Percentiles rank a stretch among this genome's conserved stretches.
Evolutionary conservation across 1,140 invertebrate genomes (phyloP).

Genomic region (Formica exsecta): DNA sequence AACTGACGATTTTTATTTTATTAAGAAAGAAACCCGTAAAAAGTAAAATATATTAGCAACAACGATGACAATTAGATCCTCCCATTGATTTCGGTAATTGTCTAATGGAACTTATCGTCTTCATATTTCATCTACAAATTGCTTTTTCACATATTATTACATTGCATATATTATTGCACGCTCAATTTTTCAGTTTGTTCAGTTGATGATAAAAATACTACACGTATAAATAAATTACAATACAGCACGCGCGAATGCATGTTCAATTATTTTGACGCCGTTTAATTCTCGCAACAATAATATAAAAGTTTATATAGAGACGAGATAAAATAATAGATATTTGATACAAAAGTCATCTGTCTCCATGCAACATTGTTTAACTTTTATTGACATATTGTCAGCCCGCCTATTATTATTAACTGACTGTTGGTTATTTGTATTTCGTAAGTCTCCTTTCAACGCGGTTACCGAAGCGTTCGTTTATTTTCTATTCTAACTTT

Average conservation of each 20-base stretch:
- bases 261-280: neutral
- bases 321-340: neutral
- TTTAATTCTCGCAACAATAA: neutral
- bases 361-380: slow-evolving; percentile 24
- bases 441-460: slow-evolving; percentile 57
- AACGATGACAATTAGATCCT: neutral
- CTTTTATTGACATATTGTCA: slow-evolving; percentile 11
- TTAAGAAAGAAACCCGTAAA: neutral
- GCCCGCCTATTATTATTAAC: slow-evolving; percentile 48
- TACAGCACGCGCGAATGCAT: neutral
- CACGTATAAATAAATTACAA: neutral
- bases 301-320: neutral
- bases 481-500: slow-evolving; percentile 64
- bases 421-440: slow-evolving; percentile 50
- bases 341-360: neutral
- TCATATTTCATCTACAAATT: neutral
- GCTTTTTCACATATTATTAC: neutral
- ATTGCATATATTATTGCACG: neutral
- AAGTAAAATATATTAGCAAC: neutral
- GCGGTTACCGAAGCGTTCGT: slow-evolving; percentile 57
- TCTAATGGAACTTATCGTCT: neutral
- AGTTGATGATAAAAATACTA: neutral
- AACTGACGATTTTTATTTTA: neutral
- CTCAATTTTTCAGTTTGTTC: neutral
- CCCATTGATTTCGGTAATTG: neutral